These are phyloP conservation scores for Drosophila demipolita DNA, from an alignment of 2,888 invertebrate species.

Conservation along the genomic window DNA sequence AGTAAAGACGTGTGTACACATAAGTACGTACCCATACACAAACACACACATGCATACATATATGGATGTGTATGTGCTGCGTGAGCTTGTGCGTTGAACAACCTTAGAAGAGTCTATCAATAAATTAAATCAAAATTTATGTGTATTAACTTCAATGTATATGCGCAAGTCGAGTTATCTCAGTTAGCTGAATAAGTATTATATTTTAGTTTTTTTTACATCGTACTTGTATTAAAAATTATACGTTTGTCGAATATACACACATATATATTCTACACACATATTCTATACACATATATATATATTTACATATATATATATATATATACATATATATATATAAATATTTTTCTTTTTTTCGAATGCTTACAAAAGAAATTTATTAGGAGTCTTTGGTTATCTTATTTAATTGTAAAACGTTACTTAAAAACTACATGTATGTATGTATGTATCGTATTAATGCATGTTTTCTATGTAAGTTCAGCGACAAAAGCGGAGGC, in stretches of 20 bases:
- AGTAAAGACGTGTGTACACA: background rate
- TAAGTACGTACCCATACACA: background rate
- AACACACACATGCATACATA: background rate
- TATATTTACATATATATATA: conserved; percentile 11
- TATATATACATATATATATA: background rate
- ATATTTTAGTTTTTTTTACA: conserved; percentile 4
- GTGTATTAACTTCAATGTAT: conserved; percentile 1
- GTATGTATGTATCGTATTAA: conserved; percentile 17
- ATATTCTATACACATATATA: background rate
- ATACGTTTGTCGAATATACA: conserved; percentile 6
- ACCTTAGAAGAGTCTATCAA: conserved; percentile 4
- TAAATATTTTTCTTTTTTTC: background rate
- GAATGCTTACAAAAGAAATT: conserved; percentile 55
- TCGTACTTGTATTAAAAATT: background rate
- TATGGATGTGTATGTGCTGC: background rate
- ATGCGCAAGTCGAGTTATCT: background rate
- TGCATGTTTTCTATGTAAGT: conserved; percentile 17
- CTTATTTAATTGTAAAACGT: conserved; percentile 54
- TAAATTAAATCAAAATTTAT: conserved; percentile 5
- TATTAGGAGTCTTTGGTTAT: conserved; percentile 77
- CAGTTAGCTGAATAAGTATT: background rate
- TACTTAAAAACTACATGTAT: conserved; percentile 27
- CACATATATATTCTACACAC: conserved; percentile 4
- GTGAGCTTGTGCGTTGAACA: background rate
- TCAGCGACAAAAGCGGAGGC: conserved; percentile 58